Evolutionary conservation across 2,888 invertebrate species (phyloP).

Genomic region (Oscheius sp.): DNA sequence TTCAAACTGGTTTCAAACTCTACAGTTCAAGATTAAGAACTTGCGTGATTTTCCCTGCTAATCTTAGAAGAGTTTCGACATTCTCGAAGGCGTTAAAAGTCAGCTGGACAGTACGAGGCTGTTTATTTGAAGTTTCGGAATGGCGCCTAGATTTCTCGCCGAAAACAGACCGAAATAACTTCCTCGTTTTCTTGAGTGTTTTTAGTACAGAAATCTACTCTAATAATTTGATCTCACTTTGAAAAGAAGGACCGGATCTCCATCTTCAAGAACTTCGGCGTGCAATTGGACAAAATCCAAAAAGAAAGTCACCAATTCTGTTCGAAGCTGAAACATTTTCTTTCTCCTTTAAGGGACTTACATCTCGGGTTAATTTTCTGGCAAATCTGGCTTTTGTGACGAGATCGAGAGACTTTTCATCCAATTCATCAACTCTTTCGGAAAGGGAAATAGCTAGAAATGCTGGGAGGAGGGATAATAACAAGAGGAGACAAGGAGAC

Average conservation of each 20-base stretch:
- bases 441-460: background rate
- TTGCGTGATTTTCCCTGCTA: too few species aligned
- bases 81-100: too few species aligned
- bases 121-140: too few species aligned
- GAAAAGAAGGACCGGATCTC: constrained; percentile 19
- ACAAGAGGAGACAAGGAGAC: background rate
- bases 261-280: constrained; percentile 9
- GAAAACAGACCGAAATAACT: background rate
- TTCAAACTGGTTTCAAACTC: too few species aligned
- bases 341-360: background rate
- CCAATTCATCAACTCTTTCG: constrained; percentile 9
- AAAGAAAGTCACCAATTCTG: constrained; percentile 10
- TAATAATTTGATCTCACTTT: constrained; percentile 8
- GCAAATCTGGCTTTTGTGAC: background rate
- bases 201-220: background rate
- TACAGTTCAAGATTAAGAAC: too few species aligned
- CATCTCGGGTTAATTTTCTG: background rate
- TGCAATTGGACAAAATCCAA: constrained; percentile 11
- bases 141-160: constrained; percentile 1
- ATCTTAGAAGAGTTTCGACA: too few species aligned
- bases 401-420: constrained; percentile 10
- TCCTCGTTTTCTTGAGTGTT: background rate
- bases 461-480: background rate
- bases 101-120: too few species aligned
- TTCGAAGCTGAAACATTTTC: constrained; percentile 4